These are phyloP conservation scores for Zapornia atra DNA, from an alignment of 2,113 vertebrate species.

Conservation along the genomic window DNA sequence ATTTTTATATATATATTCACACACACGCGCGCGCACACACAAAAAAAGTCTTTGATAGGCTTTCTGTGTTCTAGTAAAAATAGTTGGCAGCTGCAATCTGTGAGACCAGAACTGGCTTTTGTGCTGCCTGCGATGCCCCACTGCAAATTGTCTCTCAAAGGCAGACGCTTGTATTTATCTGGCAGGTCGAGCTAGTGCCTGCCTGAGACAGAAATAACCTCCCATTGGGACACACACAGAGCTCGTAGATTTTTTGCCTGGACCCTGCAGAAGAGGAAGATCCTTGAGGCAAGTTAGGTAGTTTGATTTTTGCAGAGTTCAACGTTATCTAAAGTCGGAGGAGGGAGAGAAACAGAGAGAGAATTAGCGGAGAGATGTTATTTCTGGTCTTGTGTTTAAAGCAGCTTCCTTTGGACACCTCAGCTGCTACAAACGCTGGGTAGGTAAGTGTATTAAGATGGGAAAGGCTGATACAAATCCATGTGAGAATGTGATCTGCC, in stretches of 20 bases:
- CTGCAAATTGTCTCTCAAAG: slow-evolving; percentile 80
- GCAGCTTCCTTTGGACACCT: not conserved
- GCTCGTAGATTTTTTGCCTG: slow-evolving; percentile 94
- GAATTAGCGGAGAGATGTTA: not conserved
- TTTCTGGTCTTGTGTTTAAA: not conserved
- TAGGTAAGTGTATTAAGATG: not conserved
- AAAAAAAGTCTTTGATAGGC: slow-evolving; percentile 80
- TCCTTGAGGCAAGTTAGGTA: slow-evolving; percentile 92
- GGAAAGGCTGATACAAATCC: not conserved
- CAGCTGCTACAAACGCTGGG: not conserved
- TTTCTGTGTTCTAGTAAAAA: slow-evolving; percentile 84
- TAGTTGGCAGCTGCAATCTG: slow-evolving; percentile 75
- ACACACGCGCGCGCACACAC: slow-evolving; percentile 57
- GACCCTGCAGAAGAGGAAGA: slow-evolving; percentile 87
- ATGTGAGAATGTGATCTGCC: not conserved
- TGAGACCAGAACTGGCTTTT: slow-evolving; percentile 70
- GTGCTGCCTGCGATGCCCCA: slow-evolving; percentile 65
- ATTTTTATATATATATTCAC: slow-evolving; percentile 58
- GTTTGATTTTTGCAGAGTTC: slow-evolving; percentile 91
- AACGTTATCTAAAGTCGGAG: slow-evolving; percentile 85
- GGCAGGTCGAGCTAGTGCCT: slow-evolving; percentile 92
- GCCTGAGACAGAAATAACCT: slow-evolving; percentile 95
- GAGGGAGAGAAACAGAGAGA: not conserved
- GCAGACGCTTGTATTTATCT: slow-evolving; percentile 94
- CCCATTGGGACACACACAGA: slow-evolving; percentile 95